Evolutionary conservation across 2,797 vertebrate genomes (phyloP), one percentile per base, ranked within the genome.

Genomic region (Coluber constrictor): DNA sequence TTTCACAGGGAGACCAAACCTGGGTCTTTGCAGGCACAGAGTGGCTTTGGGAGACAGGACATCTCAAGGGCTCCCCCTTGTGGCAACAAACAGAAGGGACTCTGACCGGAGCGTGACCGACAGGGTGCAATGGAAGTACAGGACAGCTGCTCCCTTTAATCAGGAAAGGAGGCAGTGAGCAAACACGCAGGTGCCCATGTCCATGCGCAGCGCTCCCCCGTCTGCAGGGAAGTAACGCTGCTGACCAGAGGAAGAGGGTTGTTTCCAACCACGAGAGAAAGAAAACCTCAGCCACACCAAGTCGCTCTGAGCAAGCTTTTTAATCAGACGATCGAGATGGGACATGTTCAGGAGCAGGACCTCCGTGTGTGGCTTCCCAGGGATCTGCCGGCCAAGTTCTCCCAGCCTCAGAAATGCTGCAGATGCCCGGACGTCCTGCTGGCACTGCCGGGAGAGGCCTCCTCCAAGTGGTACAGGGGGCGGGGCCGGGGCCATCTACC

Each of bases 231-330:
- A 91, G 37, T 11, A 3, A 47, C 6, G 13, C 70, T 10, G 32
- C 70, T 3, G 3, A 32, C 16, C 16, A 10, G 70, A 79, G 74
- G 74, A 23, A 79, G 18, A 23, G 18, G 18, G 74, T 4, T 11
- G 20, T 20, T 25, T 25, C 3, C 74, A 2, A 8, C 13, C 3
- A 4, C 1, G 8, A 1, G 51, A 66, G 0, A 95, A 93, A 92
- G 25, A 86, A 87, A 61, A 43, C 93, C 94, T 94, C 94, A 88
- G 94, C 94, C 95, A 93, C 20, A 83, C 74, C 70, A 1, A 10
- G 20, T 83, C 7, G 37, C 74, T 83, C 74, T 47, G 74, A 47
- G 43, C 74, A 47, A 25, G 20, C 37, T 83, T 25, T 83, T 83
- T 83, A 83, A 83, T 83, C 74, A 83, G 74, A 83, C 10, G 1